These are phyloP conservation scores for Actinostola sp. DNA, from an alignment of 92 coral and sea anemone species.

Conservation along the genomic window DNA sequence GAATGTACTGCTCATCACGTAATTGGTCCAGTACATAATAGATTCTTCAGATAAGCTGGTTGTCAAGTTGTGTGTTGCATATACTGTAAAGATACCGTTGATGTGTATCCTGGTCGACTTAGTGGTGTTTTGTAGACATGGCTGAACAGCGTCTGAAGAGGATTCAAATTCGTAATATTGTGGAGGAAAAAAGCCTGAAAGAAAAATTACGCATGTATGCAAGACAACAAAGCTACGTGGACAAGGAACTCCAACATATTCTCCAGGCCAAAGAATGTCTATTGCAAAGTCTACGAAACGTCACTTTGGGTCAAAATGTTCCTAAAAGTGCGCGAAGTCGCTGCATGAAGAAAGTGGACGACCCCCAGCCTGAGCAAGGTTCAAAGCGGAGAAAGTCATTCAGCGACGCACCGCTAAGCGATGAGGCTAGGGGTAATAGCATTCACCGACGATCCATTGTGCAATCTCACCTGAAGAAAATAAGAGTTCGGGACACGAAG, in stretches of 20 bases:
- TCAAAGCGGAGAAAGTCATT: background rate
- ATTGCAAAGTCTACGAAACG: background rate
- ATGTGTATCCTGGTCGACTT: too few species aligned
- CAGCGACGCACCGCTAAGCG: too few species aligned
- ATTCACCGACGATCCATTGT: background rate
- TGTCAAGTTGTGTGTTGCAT: too few species aligned
- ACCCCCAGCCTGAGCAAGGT: background rate
- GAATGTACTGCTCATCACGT: too few species aligned
- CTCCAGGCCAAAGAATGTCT: slow-evolving; percentile 16
- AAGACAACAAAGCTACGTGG: slow-evolving; percentile 14
- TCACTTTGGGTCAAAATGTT: slow-evolving; percentile 1
- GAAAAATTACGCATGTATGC: slow-evolving; percentile 14
- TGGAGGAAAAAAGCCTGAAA: slow-evolving; percentile 21
- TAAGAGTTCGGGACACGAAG: too few species aligned
- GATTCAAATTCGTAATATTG: slow-evolving; percentile 22
- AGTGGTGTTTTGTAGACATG: too few species aligned
- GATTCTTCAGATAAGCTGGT: too few species aligned
- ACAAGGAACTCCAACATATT: slow-evolving; percentile 26
- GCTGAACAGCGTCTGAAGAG: slow-evolving; percentile 21
- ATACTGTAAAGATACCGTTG: too few species aligned
- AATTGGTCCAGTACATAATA: too few species aligned
- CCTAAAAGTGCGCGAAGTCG: background rate
- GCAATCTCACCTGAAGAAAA: too few species aligned
- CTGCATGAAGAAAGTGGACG: background rate
- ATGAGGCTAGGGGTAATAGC: background rate